Evolutionary conservation across 2,888 invertebrate species (phyloP), one percentile per base, ranked within the genome.

Genomic region (Thereva nobilitata): DNA sequence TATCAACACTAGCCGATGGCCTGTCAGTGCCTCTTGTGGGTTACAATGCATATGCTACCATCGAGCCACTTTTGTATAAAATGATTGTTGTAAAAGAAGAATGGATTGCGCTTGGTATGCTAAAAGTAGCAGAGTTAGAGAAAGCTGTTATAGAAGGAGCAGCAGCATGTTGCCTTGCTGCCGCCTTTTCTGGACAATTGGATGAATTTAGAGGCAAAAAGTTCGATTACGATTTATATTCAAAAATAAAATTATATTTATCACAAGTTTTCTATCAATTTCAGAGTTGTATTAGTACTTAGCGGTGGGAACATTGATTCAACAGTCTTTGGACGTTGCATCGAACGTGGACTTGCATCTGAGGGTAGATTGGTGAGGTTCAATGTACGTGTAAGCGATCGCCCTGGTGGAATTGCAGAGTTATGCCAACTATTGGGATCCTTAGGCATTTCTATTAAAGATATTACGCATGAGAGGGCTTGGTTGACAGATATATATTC

Each of bases 81-180:
- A 84, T 92, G 85, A 84, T 90, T 70, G 87, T 91, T 41, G 92
- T 93, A 2, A 88, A 88, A 76, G 93, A 90, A 78, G 91, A 93
- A 77, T 90, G 88, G 87, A 89, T 93, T 66, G 92, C 93, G 1
- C 85, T 92, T 68, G 89, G 92, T 1, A 93, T 93, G 66, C 78
- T 94, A 66, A 84, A 89, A 38, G 80, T 93, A 65, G 88, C 92
- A 5, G 93, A 94, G 77, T 84, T 88, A 71, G 93, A 94, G 79
- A 94, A 95, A 78, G 91, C 91, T 73, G 93, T 95, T n/a, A 93
- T 95, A 23, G 95, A 95, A 78, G 95, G 95, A 0, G 95, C 93
- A 1, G 95, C 95, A 0, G 95, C 94, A 0, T 86, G 89, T 1
- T 91, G 91, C 0, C 82, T 96, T 8, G 95, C 94, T 0, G 95